phyloP scores from a whole-genome alignment of 1,140 invertebrate genomes.

The Bombus ignitus region DNA sequence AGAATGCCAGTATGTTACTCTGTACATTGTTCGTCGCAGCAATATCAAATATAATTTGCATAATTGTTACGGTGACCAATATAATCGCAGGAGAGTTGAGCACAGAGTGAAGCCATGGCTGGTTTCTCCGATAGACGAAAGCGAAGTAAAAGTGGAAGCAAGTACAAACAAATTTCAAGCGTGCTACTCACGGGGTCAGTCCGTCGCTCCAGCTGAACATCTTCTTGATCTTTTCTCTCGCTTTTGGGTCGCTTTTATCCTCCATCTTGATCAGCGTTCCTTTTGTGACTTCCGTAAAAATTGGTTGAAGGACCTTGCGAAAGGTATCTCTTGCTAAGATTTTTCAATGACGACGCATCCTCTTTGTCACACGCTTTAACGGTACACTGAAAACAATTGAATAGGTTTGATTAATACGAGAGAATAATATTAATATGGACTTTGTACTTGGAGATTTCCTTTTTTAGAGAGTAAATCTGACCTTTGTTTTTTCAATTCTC shows the following conservation, averaged over 20 bases:
- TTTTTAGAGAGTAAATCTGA: background rate
- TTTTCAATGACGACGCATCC: constrained; percentile 38
- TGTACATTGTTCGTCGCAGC: background rate
- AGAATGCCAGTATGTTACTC: no score
- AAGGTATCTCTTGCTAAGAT: constrained; percentile 2
- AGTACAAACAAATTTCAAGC: background rate
- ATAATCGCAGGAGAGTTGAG: background rate
- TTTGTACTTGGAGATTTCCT: background rate
- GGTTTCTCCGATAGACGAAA: constrained; percentile 7
- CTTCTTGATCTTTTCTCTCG: constrained; percentile 76
- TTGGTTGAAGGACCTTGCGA: background rate
- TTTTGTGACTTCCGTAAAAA: background rate
- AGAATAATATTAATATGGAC: background rate
- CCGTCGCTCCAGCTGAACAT: constrained; percentile 82
- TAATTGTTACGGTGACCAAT: background rate
- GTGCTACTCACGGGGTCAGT: constrained; percentile 68
- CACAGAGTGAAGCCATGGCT: background rate
- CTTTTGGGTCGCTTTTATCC: constrained; percentile 71
- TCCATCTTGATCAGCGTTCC: constrained; percentile 29
- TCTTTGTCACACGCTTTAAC: background rate
- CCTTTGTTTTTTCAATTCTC: background rate
- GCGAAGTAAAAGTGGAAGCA: constrained; percentile 19
- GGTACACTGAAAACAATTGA: constrained; percentile 1
- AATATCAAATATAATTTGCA: background rate
- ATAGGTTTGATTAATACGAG: background rate